Evolutionary conservation across 1,140 invertebrate species (phyloP), one percentile per base, ranked within the genome.

Genomic region (Augochlora pura): DNA sequence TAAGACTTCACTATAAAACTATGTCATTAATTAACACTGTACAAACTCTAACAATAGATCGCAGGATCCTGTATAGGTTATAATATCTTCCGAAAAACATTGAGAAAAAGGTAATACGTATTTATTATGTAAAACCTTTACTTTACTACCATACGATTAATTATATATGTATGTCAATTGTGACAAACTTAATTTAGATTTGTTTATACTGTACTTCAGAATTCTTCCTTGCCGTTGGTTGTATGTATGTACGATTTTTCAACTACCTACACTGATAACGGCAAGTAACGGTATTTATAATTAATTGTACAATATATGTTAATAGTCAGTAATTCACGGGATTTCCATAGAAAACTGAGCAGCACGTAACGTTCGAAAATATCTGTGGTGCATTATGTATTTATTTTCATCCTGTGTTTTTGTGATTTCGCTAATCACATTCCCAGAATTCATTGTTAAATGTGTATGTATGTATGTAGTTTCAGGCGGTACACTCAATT

Each of bases 381-480:
- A 38, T 23, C 32, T 72, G 27, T 25, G 27, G 52, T 16, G 16
- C 39, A 25, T 72, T 72, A n/a, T n/a, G n/a, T n/a, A 65, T 78
- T 72, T 78, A 78, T 65, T 78, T 72, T 42, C 32, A 78, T 72
- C 21, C 46, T 39, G 46, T 49, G 62, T 39, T 71, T 71, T 70
- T 52, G 9, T 12, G 27, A 49, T 10, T 70, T 25, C 9, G 14
- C 27, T 10, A 12, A 39, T 14, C 3, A 25, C 12, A 23, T 42
- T n/a, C 42, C 21, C 54, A 46, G 64, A 42, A 46, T 42, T 0
- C n/a, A 46, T 21, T 39, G 12, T 10, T n/a, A 46, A 52, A 16
- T 52, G 9, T 2, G 10, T n/a, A n/a, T n/a, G n/a, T n/a, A 39
- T 39, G 38, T 8, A 42, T 9, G 9, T 42, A 42, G 39, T 42